phyloP scores from a whole-genome alignment of 2,113 vertebrate species.

The Paradisaea rubra region DNA sequence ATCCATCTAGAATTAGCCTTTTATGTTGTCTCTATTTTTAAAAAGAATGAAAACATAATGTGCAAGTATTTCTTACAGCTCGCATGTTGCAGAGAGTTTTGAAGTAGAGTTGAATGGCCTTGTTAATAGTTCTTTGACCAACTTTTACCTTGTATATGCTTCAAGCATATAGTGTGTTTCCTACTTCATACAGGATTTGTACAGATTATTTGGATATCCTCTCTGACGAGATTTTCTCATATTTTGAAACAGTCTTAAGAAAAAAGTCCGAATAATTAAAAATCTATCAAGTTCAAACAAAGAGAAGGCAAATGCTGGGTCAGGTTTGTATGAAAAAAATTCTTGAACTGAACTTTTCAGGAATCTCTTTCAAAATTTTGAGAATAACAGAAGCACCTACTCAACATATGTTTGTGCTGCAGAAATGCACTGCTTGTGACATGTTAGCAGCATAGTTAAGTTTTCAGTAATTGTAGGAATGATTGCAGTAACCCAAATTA shows the following conservation, averaged over 20 bases:
- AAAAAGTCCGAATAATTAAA: not conserved
- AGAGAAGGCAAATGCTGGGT: not conserved
- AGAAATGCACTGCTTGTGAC: not conserved
- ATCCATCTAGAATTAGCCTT: not conserved
- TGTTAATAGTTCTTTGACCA: not conserved
- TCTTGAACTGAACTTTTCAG: not conserved
- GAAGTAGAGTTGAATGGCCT: not conserved
- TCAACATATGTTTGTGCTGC: not conserved
- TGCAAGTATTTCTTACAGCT: not conserved
- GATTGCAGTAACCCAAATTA: not conserved
- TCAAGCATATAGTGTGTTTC: not conserved
- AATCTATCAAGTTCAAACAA: not conserved
- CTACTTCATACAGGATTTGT: not conserved
- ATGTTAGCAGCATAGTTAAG: not conserved
- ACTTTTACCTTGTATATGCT: not conserved
- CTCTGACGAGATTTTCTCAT: not conserved
- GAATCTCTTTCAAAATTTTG: not conserved
- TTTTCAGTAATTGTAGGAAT: not conserved
- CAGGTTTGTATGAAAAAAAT: not conserved
- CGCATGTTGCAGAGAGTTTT: not conserved
- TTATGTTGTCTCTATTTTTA: not conserved
- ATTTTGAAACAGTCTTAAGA: not conserved
- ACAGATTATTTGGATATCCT: not conserved
- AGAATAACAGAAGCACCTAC: not conserved
- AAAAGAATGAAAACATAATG: not conserved